Evolutionary conservation across 2,113 vertebrate genomes (phyloP).

Genomic region (Centropus bengalensis): DNA sequence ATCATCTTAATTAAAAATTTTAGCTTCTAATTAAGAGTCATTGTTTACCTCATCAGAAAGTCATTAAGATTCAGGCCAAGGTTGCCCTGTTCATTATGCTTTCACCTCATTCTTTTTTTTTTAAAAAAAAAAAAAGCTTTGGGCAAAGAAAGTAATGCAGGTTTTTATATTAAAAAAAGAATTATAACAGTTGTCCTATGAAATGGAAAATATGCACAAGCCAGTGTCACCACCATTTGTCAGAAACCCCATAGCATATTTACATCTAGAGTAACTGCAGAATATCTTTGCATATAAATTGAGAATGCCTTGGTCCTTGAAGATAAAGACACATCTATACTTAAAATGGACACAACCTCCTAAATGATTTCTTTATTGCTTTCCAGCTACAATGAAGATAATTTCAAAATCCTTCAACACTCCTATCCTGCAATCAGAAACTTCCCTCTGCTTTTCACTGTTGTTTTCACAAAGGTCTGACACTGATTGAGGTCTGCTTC

Average conservation of each 20-base stretch:
- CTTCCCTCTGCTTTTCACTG: neutral
- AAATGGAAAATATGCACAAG: neutral
- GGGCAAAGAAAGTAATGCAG: slow-evolving; percentile 14
- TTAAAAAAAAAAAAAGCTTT: slow-evolving; percentile 39
- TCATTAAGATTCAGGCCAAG: slow-evolving; percentile 83
- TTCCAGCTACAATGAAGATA: slow-evolving; percentile 14
- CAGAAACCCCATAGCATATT: slow-evolving; percentile 12
- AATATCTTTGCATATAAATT: slow-evolving; percentile 63
- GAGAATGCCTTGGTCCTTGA: slow-evolving; percentile 4
- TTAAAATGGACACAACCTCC: neutral
- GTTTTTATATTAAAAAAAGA: slow-evolving; percentile 1
- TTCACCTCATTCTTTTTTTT: neutral
- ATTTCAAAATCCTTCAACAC: neutral
- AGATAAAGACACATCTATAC: slow-evolving; percentile 26
- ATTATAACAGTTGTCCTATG: neutral
- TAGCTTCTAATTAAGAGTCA: slow-evolving; percentile 89
- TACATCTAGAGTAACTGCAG: slow-evolving; percentile 55
- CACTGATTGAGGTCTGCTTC: neutral
- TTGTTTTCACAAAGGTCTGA: slow-evolving; percentile 13
- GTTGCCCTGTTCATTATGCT: slow-evolving; percentile 68
- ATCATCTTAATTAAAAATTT: slow-evolving; percentile 95
- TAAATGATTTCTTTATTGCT: slow-evolving; percentile 33
- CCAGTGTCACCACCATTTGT: neutral
- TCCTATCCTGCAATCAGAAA: slow-evolving; percentile 21
- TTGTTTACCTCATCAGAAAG: slow-evolving; percentile 91